A percentile compares a stretch with the other conserved stretches of the same genome.
phyloP scores from a whole-genome alignment of 2,888 invertebrate species.

The Serrognathus titanus region DNA sequence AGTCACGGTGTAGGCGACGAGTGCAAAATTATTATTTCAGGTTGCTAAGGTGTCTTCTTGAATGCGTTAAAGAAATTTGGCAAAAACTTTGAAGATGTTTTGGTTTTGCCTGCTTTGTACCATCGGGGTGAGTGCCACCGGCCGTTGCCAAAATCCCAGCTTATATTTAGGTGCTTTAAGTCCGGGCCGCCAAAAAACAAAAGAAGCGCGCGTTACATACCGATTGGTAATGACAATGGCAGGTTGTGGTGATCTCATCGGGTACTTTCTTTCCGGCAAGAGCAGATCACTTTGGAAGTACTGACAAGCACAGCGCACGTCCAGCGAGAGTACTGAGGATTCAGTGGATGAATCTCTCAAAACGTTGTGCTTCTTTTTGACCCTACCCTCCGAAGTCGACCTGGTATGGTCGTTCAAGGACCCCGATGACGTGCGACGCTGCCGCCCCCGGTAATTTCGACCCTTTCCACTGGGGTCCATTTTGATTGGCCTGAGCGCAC shows the following conservation, averaged over 20 bases:
- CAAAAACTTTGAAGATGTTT: too few species aligned
- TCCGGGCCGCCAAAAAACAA: too few species aligned
- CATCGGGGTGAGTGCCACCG: too few species aligned
- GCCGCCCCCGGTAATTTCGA: neutral
- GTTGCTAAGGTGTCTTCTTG: too few species aligned
- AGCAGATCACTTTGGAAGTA: conserved; percentile 78
- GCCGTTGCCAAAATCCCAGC: too few species aligned
- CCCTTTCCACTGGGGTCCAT: conserved; percentile 16
- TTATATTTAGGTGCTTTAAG: too few species aligned
- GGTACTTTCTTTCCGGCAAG: conserved; percentile 61
- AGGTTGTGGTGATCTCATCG: neutral
- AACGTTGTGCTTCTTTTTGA: conserved; percentile 59
- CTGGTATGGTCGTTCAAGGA: conserved; percentile 40
- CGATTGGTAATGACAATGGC: neutral
- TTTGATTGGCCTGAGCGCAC: neutral
- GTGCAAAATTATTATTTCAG: too few species aligned
- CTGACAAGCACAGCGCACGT: conserved; percentile 83
- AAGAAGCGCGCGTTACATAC: neutral
- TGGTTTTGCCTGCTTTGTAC: too few species aligned
- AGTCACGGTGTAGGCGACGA: too few species aligned
- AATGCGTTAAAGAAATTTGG: too few species aligned
- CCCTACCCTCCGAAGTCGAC: conserved; percentile 67
- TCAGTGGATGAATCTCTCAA: conserved; percentile 69
- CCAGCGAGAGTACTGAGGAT: conserved; percentile 62
- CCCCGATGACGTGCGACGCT: conserved; percentile 1